These are phyloP conservation scores for Epistrophe eligans DNA, from an alignment of 2,888 invertebrate genomes.

Conservation along the genomic window DNA sequence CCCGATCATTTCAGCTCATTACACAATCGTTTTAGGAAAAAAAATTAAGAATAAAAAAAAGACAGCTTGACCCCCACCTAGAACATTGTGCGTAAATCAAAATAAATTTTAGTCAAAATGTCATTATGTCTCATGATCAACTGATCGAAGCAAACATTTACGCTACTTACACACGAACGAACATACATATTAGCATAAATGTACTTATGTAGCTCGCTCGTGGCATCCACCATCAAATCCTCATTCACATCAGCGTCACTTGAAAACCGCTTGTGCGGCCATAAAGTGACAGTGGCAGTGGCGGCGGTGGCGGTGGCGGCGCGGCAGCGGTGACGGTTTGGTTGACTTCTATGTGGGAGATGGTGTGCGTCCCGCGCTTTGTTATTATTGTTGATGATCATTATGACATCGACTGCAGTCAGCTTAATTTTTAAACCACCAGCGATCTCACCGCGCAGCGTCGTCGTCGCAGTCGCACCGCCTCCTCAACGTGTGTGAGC, in stretches of 20 bases:
- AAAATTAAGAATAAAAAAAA: background rate
- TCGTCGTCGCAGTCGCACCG: background rate
- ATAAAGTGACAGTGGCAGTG: constrained; percentile 40
- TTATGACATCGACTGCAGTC: constrained; percentile 62
- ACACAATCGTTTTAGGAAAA: background rate
- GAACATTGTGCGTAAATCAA: constrained; percentile 69
- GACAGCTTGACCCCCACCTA: constrained; percentile 64
- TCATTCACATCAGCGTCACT: constrained; percentile 30
- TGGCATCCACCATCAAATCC: constrained; percentile 63
- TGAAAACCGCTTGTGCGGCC: constrained; percentile 64
- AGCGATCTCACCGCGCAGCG: background rate
- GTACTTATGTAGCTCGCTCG: constrained; percentile 41
- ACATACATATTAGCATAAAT: constrained; percentile 29
- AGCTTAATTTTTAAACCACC: constrained; percentile 17
- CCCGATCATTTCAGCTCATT: background rate
- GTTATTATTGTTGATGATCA: constrained; percentile 44
- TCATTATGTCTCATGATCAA: constrained; percentile 64
- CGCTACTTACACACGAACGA: constrained; percentile 40
- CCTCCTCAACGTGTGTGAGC: constrained; percentile 54
- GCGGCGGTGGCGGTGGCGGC: constrained; percentile 23
- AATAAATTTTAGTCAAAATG: constrained; percentile 65
- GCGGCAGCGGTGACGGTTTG: background rate
- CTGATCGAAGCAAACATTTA: constrained; percentile 67
- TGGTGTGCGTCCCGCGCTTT: constrained; percentile 53
- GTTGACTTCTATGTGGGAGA: constrained; percentile 48